A percentile compares a stretch with the other conserved stretches of the same genome.
Evolutionary conservation across 2,113 vertebrate genomes (phyloP).

Genomic region (Lampris incognitus): DNA sequence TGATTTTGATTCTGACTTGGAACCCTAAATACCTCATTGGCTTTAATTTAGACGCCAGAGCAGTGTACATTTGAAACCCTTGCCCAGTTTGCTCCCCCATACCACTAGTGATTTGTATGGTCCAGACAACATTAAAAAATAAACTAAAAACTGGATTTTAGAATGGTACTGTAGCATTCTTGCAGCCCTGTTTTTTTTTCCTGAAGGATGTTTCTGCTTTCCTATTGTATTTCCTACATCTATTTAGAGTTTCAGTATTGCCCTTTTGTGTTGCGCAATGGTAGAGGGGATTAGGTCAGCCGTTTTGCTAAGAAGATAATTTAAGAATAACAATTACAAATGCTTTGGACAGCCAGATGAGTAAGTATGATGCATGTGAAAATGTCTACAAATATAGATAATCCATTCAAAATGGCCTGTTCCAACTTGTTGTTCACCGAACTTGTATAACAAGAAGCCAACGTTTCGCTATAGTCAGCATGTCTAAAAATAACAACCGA

Average conservation of each 20-base stretch:
- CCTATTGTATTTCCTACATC: slow-evolving; percentile 16
- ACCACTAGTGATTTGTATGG: slow-evolving; percentile 23
- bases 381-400: too few species aligned
- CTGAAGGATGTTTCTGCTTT: neutral
- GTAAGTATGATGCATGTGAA: too few species aligned
- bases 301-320: neutral
- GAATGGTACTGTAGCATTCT: slow-evolving; percentile 27
- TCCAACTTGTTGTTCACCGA: slow-evolving; percentile 32
- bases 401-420: slow-evolving; percentile 9
- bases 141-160: slow-evolving; percentile 46
- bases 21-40: neutral
- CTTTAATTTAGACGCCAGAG: neutral
- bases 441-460: slow-evolving; percentile 59
- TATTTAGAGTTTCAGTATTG: slow-evolving; percentile 22
- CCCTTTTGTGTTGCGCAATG: neutral
- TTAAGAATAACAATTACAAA: slow-evolving; percentile 15
- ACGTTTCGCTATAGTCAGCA: neutral
- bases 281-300: slow-evolving; percentile 5
- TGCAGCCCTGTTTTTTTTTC: slow-evolving; percentile 24
- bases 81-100: slow-evolving; percentile 1
- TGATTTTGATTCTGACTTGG: too few species aligned
- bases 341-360: neutral
- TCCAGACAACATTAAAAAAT: neutral
- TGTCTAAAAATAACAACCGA: neutral
- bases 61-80: slow-evolving; percentile 4